Conservation (phyloP, 2,113 vertebrate species). For the Pelmatolapia mariae region DNA sequence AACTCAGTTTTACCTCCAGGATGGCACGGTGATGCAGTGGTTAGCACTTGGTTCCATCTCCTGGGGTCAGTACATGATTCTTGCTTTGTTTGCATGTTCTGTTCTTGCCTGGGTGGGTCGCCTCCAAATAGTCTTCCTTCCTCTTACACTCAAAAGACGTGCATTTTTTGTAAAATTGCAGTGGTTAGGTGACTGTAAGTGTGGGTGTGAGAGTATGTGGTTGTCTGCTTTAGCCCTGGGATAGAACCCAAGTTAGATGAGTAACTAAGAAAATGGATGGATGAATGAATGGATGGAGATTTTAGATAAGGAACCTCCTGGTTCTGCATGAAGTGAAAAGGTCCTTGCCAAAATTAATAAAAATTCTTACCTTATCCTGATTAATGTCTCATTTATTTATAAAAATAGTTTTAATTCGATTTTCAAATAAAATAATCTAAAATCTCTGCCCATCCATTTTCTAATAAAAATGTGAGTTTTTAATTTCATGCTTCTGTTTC, state of each 20-base stretch:
- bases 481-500: background rate
- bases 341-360: background rate
- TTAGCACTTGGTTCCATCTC: background rate
- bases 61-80: background rate
- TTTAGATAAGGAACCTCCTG: background rate
- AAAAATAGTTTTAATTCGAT: rapidly evolving
- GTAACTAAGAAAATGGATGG: background rate
- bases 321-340: no score
- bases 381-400: background rate
- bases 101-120: background rate
- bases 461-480: background rate
- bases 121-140: background rate
- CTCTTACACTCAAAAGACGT: background rate
- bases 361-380: background rate
- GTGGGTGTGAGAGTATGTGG: background rate
- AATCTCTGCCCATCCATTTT: background rate
- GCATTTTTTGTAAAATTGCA: background rate
- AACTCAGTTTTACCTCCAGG: background rate
- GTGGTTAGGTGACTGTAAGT: background rate
- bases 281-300: background rate
- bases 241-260: background rate
- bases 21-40: background rate
- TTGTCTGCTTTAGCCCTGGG: background rate
- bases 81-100: background rate
- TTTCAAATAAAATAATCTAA: background rate